Evolutionary conservation across 1,140 invertebrate species (phyloP), one percentile per base, ranked within the genome.

Genomic region (Lineus longissimus): DNA sequence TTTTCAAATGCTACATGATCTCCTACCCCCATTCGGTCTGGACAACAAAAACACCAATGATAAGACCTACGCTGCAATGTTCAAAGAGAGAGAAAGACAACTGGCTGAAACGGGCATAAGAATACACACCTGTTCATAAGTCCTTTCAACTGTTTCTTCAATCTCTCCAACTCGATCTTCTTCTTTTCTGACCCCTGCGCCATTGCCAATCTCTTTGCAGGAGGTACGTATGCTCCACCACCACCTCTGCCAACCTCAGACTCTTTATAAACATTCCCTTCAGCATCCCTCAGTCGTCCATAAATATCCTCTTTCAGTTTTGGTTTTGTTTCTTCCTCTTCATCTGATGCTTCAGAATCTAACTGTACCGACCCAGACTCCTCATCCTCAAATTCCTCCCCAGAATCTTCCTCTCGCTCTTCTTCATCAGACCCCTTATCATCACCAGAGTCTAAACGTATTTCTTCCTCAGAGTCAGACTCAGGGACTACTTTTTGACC

Each of bases 241-340:
- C 82, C 82, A 2, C 15, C 55, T 19, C 6, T 19, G 9, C 64
- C 68, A n/a, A 60, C 61, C 30, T 61, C 61, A 57, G 58, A 65
- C 72, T 84, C 83, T 73, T 85, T 82, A 29, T 93, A 79, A 70
- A 94, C 78, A 75, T 89, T 89, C 2, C 94, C 94, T 65, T 90
- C 82, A 75, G 88, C 87, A 76, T 92, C 89, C 72, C 90, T 85
- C 67, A 90, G 85, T 66, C 94, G 84, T 1, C 94, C 94, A 85
- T 97, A 97, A 76, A 97, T 97, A 83, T 97, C 94, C 85, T 97
- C 93, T 86, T 90, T 93, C 29, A 81, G 30, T 30, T 81, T 69
- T 2, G 72, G 66, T 47, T 80, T 70, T 40, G 72, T 62, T 62
- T 72, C 66, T 41, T 68, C 31, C 62, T 57, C 56, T 41, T 62